Conservation (phyloP, 2,888 invertebrate species). For the Drosophila colorata region DNA sequence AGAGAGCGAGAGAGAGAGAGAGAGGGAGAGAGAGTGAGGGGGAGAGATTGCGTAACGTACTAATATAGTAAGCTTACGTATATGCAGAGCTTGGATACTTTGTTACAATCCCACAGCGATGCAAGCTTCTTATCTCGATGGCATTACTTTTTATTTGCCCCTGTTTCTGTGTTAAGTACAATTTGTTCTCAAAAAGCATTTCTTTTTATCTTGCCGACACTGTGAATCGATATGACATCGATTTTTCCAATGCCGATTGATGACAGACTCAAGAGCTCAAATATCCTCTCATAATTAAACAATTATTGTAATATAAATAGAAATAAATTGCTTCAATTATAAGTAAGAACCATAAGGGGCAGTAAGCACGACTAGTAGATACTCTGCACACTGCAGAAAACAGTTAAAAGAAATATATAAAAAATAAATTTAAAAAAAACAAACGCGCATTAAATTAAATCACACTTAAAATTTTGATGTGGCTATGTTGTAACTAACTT, state of each 20-base stretch:
- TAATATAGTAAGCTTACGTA: conserved; percentile 12
- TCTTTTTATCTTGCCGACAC: not conserved
- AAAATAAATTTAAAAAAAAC: no score
- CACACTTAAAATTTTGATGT: not conserved
- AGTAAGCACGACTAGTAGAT: not conserved
- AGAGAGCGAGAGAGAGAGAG: not conserved
- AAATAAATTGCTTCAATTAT: not conserved
- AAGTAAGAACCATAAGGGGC: no score
- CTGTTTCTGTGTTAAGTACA: conserved; percentile 9
- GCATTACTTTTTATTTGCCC: conserved; percentile 20
- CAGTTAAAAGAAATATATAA: no score
- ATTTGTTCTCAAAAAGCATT: conserved; percentile 12
- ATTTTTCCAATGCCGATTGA: not conserved
- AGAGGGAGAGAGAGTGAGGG: no score
- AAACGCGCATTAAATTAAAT: no score
- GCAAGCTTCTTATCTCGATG: conserved; percentile 37
- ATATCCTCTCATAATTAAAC: not conserved
- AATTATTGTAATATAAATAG: not conserved
- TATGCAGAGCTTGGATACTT: conserved; percentile 32
- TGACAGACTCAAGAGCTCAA: not conserved
- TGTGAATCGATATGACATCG: conserved; percentile 1
- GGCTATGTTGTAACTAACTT: conserved; percentile 1
- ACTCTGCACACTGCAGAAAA: not conserved
- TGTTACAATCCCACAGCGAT: conserved; percentile 29
- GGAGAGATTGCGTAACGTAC: conserved; percentile 15